Base-by-base conservation (phyloP, 1,140 invertebrate genomes). In the Ptiloglossa arizonensis region DNA sequence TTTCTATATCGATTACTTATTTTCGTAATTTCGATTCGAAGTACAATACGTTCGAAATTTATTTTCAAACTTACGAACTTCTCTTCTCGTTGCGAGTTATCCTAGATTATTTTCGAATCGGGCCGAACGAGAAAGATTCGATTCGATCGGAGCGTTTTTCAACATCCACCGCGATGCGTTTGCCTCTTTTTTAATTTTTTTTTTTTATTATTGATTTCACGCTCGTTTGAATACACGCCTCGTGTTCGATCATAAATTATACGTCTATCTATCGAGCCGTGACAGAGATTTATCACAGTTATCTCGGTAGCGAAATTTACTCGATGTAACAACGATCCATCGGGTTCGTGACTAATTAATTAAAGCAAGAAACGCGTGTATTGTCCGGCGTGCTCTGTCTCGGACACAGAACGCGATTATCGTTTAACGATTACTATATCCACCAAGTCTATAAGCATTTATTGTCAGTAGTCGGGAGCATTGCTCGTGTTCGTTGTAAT, bases 231-330 rank as follows among this genome's bases (percentile, higher is more conserved):
- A 50, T 62, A 44, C 67, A 24, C 22, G 29, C 6, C 15, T 27
- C 67, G 56, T 60, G n/a, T 19, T 27, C n/a, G 46, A 48, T 35
- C 67, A 62, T 70, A 70, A 77, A 77, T 77, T 70, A 70, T 57
- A 77, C 41, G 32, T 19, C 54, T 68, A 67, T 76, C 64, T 59
- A 76, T 77, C 46, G 46, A 50, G 32, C 56, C 57, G 38, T 54
- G 74, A 38, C 74, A 62, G 74, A 77, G 67, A 77, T 77, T 77
- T 77, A 77, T 77, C 74, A 24, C 67, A 50, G 46, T 70, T 70
- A 69, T 76, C 54, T 15, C 52, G 24, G 32, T 13, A 15, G 44
- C 44, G 74, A 62, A 77, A 62, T 70, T 60, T 71, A 71, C 66
- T 71, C 35, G 56, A 19, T 62, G 46, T 59, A 76, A 57, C 67